Base-by-base conservation (phyloP, 2,797 vertebrate species). In the Lutra lutra region DNA sequence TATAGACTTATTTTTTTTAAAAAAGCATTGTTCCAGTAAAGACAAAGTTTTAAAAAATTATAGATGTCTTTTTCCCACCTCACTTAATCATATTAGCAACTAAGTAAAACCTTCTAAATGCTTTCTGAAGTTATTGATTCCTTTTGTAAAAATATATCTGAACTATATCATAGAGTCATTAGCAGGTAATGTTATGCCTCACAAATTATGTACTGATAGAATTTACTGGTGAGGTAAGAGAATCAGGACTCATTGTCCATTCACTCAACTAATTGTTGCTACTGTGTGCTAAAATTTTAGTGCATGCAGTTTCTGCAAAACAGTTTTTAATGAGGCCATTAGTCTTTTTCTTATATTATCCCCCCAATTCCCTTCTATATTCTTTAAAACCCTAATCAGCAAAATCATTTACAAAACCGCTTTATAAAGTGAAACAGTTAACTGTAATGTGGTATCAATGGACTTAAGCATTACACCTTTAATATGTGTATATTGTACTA, bases 301-400 rank as follows among this genome's bases (percentile, higher is more conserved):
- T 96, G 43, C 72, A 90, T 92, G 91, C 66, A 95, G 38, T 46
- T 79, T 96, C 64, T 97, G 95, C 82, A 97, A 96, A 98, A 96
- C 84, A 97, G 78, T 60, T 98, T 98, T 96, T 97, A 97, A 95
- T 98, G 86, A 98, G 58, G 48, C 25, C 46, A 96, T 98, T 98
- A 79, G 51, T 98, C 77, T 97, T 98, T 96, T 88, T 78, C 95
- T 97, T 94, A 97, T 97, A 82, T 98, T 96, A 95, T 89, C 77
- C 88, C 84, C 73, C 96, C 98, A 97, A 97, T 95, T 97, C 85
- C 40, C 96, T 98, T 96, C 78, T 21, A 54, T 84, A 96, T 96
- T 96, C 94, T 90, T 98, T 98, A 97, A 98, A 98, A 97, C 21
- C 2, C 66, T 96, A 98, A 98, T 97, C 82, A 96, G 97, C 38